phyloP scores from a whole-genome alignment of 2,797 vertebrate species.

The Avahi laniger region DNA sequence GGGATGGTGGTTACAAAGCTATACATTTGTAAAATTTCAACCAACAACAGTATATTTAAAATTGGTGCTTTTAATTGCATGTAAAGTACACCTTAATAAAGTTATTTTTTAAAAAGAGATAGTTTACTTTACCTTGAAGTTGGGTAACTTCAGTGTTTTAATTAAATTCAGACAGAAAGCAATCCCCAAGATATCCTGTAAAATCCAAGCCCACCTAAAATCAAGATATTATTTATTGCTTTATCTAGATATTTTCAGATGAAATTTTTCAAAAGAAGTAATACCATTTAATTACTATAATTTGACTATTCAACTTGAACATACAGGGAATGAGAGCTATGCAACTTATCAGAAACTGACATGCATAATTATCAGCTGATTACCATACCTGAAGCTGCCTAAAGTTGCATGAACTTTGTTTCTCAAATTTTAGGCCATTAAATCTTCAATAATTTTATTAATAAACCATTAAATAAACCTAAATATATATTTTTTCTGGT shows the following conservation, averaged over 20 bases:
- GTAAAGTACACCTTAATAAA: conserved; percentile 30
- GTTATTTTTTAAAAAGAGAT: conserved; percentile 47
- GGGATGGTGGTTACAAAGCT: background rate
- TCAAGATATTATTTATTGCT: conserved; percentile 57
- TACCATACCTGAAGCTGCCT: background rate
- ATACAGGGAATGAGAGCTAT: background rate
- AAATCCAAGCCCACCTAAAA: conserved; percentile 97
- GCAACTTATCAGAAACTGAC: background rate
- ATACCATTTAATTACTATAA: background rate
- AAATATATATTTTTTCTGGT: background rate
- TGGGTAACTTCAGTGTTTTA: conserved; percentile 95
- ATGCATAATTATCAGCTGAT: background rate
- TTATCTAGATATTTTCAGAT: conserved; percentile 51
- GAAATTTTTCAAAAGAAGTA: conserved; percentile 43
- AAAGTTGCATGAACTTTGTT: background rate
- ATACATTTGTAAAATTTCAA: conserved; percentile 4
- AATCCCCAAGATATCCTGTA: conserved; percentile 95
- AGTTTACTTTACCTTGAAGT: conserved; percentile 92
- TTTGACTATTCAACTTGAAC: background rate
- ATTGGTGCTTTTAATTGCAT: background rate
- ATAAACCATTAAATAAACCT: conserved; percentile 24
- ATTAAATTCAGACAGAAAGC: conserved; percentile 97
- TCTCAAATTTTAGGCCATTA: conserved; percentile 19
- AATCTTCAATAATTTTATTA: conserved; percentile 39
- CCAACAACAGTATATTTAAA: background rate